Evolutionary conservation across 2,113 vertebrate genomes (phyloP).

Genomic region (Passer montanus): DNA sequence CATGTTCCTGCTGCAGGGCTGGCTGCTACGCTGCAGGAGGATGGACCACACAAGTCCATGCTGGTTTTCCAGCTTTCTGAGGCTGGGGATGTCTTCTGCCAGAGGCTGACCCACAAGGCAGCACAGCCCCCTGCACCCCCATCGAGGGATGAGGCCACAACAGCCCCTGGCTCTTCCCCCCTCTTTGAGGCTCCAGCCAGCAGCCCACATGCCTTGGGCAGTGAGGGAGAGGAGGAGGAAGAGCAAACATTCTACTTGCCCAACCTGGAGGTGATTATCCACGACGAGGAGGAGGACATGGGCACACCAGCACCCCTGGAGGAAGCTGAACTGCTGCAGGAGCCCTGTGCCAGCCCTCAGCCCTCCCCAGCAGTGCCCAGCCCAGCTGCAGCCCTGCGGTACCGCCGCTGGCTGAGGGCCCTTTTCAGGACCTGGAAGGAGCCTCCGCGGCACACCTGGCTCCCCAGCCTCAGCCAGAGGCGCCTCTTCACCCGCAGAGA

Average conservation of each 20-base stretch:
- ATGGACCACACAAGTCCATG: not conserved
- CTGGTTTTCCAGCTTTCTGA: slow-evolving; percentile 83
- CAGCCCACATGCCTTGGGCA: not conserved
- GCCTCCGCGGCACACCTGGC: rapidly evolving
- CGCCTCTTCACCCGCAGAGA: not conserved
- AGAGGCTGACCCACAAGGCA: slow-evolving; percentile 59
- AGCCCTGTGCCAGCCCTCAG: not conserved
- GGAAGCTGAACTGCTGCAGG: not conserved
- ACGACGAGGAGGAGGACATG: not conserved
- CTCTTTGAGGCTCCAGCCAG: not conserved
- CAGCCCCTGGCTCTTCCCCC: not conserved
- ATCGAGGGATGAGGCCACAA: rapidly evolving
- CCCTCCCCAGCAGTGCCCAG: rapidly evolving
- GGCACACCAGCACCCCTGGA: not conserved
- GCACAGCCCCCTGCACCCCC: not conserved
- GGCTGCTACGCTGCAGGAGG: slow-evolving; percentile 12
- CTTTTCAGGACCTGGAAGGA: not conserved
- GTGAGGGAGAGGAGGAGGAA: not conserved
- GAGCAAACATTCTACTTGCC: slow-evolving; percentile 31
- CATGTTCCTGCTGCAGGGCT: slow-evolving; percentile 63
- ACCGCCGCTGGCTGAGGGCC: slow-evolving; percentile 61
- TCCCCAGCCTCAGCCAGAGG: slow-evolving; percentile 38
- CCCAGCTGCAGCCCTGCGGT: not conserved
- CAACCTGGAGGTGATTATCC: slow-evolving; percentile 14
- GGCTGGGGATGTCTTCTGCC: slow-evolving; percentile 87